Evolutionary conservation across 2,797 vertebrate genomes (phyloP).

Genomic region (Eidolon dupreanum): DNA sequence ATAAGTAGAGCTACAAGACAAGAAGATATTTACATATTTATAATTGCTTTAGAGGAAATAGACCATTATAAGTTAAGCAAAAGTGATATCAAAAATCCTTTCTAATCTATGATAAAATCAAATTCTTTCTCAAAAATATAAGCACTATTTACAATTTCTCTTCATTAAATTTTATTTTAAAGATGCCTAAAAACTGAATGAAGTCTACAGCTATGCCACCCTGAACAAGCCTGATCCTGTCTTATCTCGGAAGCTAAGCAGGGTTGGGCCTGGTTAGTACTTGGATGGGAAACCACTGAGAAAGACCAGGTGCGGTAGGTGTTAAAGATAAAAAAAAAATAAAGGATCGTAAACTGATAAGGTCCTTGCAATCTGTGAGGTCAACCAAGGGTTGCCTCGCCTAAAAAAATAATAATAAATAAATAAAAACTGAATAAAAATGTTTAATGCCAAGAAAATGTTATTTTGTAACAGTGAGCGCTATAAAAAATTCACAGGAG

Average conservation of each 20-base stretch:
- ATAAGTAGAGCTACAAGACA: not conserved
- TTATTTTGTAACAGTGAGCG: not conserved
- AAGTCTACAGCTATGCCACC: not conserved
- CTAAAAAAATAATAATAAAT: too few species aligned
- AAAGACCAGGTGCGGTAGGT: too few species aligned
- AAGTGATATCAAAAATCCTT: not conserved
- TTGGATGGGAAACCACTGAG: too few species aligned
- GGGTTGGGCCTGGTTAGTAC: too few species aligned
- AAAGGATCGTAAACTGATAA: too few species aligned
- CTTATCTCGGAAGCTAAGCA: too few species aligned
- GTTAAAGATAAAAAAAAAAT: too few species aligned
- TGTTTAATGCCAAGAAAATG: not conserved
- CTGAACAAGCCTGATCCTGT: too few species aligned
- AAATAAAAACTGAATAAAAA: not conserved
- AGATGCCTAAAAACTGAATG: not conserved
- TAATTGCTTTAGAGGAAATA: not conserved
- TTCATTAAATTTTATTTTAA: conserved; percentile 10
- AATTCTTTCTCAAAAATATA: not conserved
- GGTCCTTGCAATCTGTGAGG: too few species aligned
- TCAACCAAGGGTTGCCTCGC: too few species aligned
- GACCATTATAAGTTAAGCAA: not conserved
- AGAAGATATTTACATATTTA: not conserved
- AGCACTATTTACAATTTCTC: not conserved
- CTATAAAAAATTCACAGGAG: not conserved
- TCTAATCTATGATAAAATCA: not conserved